Base-by-base conservation (phyloP, 2,888 invertebrate genomes). In the Drosophila suboccidentalis region DNA sequence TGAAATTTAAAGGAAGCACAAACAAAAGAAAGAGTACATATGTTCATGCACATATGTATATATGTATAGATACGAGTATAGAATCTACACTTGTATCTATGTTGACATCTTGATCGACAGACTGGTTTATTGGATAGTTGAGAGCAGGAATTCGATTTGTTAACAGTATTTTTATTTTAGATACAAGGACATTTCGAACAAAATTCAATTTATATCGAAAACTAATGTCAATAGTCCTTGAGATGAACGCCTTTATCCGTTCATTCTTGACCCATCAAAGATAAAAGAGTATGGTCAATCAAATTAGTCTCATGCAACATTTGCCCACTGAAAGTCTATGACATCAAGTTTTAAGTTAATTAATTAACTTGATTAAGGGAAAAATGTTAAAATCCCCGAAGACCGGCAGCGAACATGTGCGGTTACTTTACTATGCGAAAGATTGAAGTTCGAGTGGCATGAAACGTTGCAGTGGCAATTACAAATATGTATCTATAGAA, bases 281-380 rank as follows among this genome's bases (percentile, higher is more conserved):
- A 32, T 41, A 39, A 49, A 19, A 17, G 13, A 15, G 17, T 22
- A 36, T 34, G 34, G 4, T 22, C 22, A n/a, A 47, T 53, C 38
- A 63, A 63, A 63, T 57, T 57, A 36, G 47, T 10, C 15, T 13
- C 26, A n/a, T 32, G 41, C 22, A 13, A 46, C 8, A 46, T 43
- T 67, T 36, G 53, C n/a, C 26, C 49, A 44, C 64, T 67, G 61
- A 63, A 63, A 67, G 62, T 51, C 59, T 60, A 55, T 39, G 53
- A 36, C 22, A 59, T 65, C 61, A 66, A 58, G 41, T 64, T 67
- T 54, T 59, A 67, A 55, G 55, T 44, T 34, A 43, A 43, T 55
- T 83, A 83, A 87, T 83, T 66, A 76, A 86, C 75, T 86, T 69
- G 75, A 76, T 83, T 83, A 80, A 78, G 22, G 46, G 65, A 70